These are phyloP conservation scores for Helostoma temminkii DNA, from an alignment of 2,797 vertebrate genomes.

Conservation along the genomic window DNA sequence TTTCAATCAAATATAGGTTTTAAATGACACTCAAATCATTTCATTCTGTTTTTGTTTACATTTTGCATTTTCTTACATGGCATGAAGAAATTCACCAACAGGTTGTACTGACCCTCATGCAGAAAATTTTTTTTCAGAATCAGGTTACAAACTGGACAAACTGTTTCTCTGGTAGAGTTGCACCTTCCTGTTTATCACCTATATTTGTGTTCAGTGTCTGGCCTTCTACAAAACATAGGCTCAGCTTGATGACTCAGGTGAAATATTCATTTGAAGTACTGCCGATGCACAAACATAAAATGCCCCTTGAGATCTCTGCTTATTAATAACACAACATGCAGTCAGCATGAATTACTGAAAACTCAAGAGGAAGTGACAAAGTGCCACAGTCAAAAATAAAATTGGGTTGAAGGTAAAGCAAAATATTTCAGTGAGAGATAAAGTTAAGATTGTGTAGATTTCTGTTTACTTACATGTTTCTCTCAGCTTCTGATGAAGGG, in stretches of 20 bases:
- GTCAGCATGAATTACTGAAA: slow-evolving; percentile 75
- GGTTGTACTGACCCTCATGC: too few relatives aligned
- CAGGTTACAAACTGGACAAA: slow-evolving; percentile 17
- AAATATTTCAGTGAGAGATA: neutral
- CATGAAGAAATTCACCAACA: too few relatives aligned
- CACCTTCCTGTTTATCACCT: slow-evolving; percentile 34
- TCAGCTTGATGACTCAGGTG: slow-evolving; percentile 61
- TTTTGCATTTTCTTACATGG: too few relatives aligned
- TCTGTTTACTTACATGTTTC: slow-evolving; percentile 91
- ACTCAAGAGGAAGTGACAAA: slow-evolving; percentile 69
- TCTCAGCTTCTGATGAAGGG: slow-evolving; percentile 90
- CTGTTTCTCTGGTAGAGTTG: slow-evolving; percentile 9
- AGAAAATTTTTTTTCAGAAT: neutral
- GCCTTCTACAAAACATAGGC: slow-evolving; percentile 39
- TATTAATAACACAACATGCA: slow-evolving; percentile 71
- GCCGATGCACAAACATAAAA: slow-evolving; percentile 72
- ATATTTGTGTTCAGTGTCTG: slow-evolving; percentile 36
- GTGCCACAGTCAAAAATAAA: slow-evolving; percentile 60
- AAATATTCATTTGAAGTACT: slow-evolving; percentile 67
- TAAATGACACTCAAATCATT: too few relatives aligned
- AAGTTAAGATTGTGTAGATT: neutral
- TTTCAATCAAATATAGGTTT: too few relatives aligned
- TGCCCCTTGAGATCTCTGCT: slow-evolving; percentile 68
- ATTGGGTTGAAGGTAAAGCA: slow-evolving; percentile 3
- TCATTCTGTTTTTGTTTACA: too few relatives aligned